These are phyloP conservation scores for Scaptomyza montana DNA, from an alignment of 1,140 invertebrate species.

Conservation along the genomic window DNA sequence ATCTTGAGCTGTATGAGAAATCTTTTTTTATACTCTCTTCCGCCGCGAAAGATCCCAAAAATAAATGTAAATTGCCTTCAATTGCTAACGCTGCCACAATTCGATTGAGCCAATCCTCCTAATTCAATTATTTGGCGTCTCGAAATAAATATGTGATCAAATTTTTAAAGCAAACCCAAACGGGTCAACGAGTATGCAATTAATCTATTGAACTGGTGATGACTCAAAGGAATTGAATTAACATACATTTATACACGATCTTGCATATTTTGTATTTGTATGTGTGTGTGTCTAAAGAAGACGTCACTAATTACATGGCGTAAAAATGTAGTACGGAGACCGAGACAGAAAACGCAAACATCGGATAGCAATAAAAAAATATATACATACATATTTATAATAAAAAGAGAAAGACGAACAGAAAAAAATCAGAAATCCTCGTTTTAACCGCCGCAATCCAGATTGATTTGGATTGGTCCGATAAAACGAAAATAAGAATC, in stretches of 20 bases:
- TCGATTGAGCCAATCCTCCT: conserved; percentile 2
- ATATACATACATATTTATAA: too few species aligned
- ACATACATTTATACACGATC: neutral
- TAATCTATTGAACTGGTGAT: conserved; percentile 36
- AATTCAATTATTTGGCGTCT: conserved; percentile 17
- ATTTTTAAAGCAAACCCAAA: neutral
- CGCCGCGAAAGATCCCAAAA: neutral
- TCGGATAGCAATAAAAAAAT: conserved; percentile 23
- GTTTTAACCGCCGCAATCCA: conserved; percentile 53
- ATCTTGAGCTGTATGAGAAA: too few species aligned
- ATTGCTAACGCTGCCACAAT: neutral
- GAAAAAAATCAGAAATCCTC: conserved; percentile 31
- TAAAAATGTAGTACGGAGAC: conserved; percentile 9
- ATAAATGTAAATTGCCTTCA: neutral
- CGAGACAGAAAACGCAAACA: conserved; percentile 14
- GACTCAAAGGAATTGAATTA: conserved; percentile 20
- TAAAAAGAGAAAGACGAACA: neutral
- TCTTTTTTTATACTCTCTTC: too few species aligned
- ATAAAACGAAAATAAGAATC: conserved; percentile 39
- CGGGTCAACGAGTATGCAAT: conserved; percentile 34
- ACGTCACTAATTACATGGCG: conserved; percentile 36
- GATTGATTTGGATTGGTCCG: conserved; percentile 51
- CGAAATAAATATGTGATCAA: conserved; percentile 13
- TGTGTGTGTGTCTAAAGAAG: conserved; percentile 9
- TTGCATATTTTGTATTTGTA: neutral